Conservation (phyloP, 2,797 vertebrate genomes). For the Sebastolobus alascanus region DNA sequence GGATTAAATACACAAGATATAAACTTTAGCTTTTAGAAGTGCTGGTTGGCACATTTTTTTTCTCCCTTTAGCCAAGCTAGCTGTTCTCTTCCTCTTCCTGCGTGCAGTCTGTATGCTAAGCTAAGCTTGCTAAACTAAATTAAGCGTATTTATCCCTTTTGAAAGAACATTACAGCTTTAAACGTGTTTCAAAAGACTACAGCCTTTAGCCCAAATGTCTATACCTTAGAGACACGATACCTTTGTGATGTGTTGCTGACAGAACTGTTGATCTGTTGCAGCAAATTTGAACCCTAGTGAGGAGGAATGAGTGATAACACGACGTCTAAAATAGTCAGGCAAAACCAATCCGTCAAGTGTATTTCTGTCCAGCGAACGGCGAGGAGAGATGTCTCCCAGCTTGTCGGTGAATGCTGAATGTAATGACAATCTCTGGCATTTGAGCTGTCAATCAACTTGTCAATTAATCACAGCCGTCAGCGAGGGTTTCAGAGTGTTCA, state of each 20-base stretch:
- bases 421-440: constrained; percentile 57
- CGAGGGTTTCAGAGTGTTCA: constrained; percentile 27
- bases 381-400: constrained; percentile 37
- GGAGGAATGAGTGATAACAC: constrained; percentile 26
- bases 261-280: constrained; percentile 46
- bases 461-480: constrained; percentile 63
- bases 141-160: neutral
- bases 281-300: constrained; percentile 26
- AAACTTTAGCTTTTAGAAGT: neutral
- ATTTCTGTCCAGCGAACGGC: constrained; percentile 32
- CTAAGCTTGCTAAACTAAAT: neutral
- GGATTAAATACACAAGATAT: neutral
- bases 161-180: constrained; percentile 12
- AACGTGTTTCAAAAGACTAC: constrained; percentile 24
- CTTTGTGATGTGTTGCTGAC: constrained; percentile 16
- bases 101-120: neutral
- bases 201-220: constrained; percentile 11
- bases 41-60: too few species aligned
- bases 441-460: constrained; percentile 70
- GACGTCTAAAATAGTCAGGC: constrained; percentile 24
- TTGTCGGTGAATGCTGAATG: constrained; percentile 42
- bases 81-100: neutral
- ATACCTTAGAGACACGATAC: neutral
- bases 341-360: constrained; percentile 28
- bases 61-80: neutral